Base-by-base conservation (phyloP, 2,888 invertebrate species). In the Clepsis dumicolana region DNA sequence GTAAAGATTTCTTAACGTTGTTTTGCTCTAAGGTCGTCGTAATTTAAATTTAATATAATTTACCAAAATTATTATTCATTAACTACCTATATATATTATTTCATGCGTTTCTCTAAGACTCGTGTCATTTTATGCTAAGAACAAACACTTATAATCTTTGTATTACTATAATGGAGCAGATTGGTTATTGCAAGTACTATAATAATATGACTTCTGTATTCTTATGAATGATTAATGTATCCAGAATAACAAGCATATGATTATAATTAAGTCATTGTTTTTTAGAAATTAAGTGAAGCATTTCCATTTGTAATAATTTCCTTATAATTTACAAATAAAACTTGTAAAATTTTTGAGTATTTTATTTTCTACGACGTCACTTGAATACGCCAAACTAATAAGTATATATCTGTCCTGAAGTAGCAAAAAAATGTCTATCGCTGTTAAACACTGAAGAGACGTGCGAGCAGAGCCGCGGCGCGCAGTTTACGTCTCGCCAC, bases 201-300 rank as follows among this genome's bases (percentile, higher is more conserved):
- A n/a, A n/a, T n/a, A n/a, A n/a, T 16, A 35, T 62, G 48, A 62
- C 56, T 57, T 67, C 38, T 63, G 48, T 63, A 57, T 63, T 63
- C 50, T 24, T 67, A 29, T 62, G 18, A 56, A 16, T 65, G 41
- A 66, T 62, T 35, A 56, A 62, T 67, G 54, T 62, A 62, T 67
- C 48, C 56, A 29, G 57, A 57, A 50, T 50, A 52, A 25, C 35
- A 56, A 52, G 35, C 50, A 63, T 50, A 65, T 67, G 32, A 56
- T 67, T 35, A 57, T 44, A 50, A 62, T 73, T 74, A 75, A 71
- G 71, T 74, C 74, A 73, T 73, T 73, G 74, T 72, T 70, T 73
- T 74, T 72, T 68, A 74, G 57, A 72, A 72, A 71, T 69, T 73
- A 70, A 74, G 73, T 70, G 66, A 74, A 75, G 53, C 54, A 71